Conservation (phyloP, 2,113 vertebrate species). For the Malurus elegans region DNA sequence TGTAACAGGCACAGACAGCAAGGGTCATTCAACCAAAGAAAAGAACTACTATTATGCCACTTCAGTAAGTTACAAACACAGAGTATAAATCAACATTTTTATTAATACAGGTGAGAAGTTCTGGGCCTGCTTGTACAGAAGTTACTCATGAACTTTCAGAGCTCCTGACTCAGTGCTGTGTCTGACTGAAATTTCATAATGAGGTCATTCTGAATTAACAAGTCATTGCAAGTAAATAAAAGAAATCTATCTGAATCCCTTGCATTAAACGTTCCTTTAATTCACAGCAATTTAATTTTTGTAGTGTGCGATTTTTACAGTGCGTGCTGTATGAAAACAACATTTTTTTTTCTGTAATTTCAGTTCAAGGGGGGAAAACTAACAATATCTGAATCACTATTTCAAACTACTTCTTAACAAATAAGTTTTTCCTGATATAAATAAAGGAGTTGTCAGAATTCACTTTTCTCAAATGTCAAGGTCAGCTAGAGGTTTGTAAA, state of each 20-base stretch:
- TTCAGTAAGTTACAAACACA: background rate
- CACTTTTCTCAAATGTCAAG: slow-evolving; percentile 19
- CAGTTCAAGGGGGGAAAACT: fast-evolving
- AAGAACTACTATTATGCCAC: background rate
- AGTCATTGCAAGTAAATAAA: background rate
- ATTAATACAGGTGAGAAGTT: background rate
- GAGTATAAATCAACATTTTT: background rate
- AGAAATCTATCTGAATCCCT: background rate
- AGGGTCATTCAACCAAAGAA: background rate
- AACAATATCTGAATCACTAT: background rate
- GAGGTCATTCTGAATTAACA: background rate
- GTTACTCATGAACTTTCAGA: background rate
- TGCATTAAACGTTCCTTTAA: background rate
- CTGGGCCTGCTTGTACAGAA: background rate
- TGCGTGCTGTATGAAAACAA: background rate
- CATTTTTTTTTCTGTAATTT: background rate
- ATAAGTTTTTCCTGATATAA: background rate
- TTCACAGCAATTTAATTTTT: background rate
- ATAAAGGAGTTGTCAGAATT: background rate
- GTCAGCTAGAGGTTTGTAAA: slow-evolving; percentile 19
- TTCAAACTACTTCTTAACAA: background rate
- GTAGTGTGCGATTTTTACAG: background rate
- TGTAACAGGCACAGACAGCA: background rate
- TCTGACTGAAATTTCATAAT: background rate
- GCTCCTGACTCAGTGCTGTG: background rate